Evolutionary conservation across 2,888 invertebrate species (phyloP).

Genomic region (Plagodis dolabraria): DNA sequence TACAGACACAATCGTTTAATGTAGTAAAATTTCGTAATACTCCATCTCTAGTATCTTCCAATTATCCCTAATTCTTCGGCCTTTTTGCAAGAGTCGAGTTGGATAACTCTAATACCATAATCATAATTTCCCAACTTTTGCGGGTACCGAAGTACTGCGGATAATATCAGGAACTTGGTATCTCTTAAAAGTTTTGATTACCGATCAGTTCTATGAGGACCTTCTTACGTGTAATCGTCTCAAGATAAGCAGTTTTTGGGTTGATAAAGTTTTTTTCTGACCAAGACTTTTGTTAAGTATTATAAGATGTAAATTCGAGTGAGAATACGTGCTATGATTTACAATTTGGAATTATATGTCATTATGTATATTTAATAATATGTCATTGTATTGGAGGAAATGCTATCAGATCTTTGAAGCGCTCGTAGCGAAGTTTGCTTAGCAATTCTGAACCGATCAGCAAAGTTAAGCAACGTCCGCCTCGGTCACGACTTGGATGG

Average conservation of each 20-base stretch:
- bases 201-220: constrained; percentile 36
- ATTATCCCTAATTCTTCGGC: constrained; percentile 41
- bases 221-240: constrained; percentile 29
- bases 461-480: no score
- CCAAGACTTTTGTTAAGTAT: background rate
- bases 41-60: constrained; percentile 34
- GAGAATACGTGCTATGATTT: no score
- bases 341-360: no score
- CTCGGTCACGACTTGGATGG: no score
- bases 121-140: constrained; percentile 55
- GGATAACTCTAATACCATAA: constrained; percentile 52
- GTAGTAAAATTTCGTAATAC: no score
- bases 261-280: constrained; percentile 2
- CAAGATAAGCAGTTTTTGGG: constrained; percentile 28
- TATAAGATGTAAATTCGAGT: no score
- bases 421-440: no score
- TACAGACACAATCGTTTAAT: no score
- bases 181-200: constrained; percentile 44
- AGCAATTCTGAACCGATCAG: no score
- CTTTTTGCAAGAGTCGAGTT: constrained; percentile 48
- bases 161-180: constrained; percentile 54
- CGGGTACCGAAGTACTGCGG: constrained; percentile 31
- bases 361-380: no score
- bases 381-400: no score
- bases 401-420: no score